Conservation (phyloP, 2,797 vertebrate species). For the Coluber constrictor region DNA sequence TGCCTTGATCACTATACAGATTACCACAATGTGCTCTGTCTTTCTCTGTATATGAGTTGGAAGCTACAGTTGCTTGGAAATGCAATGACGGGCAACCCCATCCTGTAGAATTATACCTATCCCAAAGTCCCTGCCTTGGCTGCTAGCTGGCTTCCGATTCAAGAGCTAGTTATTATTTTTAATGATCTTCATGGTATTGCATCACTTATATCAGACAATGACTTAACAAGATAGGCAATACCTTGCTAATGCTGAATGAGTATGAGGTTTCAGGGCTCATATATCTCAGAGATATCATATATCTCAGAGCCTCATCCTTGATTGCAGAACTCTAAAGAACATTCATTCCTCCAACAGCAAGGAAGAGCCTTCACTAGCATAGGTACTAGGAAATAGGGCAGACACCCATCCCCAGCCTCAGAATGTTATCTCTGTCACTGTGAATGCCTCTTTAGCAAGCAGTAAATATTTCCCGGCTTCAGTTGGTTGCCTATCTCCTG, state of each 20-base stretch:
- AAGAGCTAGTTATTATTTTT: background rate
- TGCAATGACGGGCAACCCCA: background rate
- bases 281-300: background rate
- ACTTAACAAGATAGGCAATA: background rate
- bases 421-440: background rate
- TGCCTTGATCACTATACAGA: background rate
- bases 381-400: background rate
- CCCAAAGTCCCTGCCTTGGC: background rate
- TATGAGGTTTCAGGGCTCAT: background rate
- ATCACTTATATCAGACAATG: background rate
- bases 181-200: background rate
- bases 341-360: background rate
- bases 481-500: background rate
- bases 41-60: background rate
- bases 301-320: background rate
- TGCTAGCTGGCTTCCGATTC: background rate
- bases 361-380: background rate
- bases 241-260: background rate
- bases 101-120: background rate
- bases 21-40: background rate
- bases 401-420: background rate
- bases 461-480: background rate
- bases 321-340: background rate
- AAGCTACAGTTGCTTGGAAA: background rate
- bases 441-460: background rate